Conservation (phyloP, 2,797 vertebrate species). For the Decapterus maruadsi region DNA sequence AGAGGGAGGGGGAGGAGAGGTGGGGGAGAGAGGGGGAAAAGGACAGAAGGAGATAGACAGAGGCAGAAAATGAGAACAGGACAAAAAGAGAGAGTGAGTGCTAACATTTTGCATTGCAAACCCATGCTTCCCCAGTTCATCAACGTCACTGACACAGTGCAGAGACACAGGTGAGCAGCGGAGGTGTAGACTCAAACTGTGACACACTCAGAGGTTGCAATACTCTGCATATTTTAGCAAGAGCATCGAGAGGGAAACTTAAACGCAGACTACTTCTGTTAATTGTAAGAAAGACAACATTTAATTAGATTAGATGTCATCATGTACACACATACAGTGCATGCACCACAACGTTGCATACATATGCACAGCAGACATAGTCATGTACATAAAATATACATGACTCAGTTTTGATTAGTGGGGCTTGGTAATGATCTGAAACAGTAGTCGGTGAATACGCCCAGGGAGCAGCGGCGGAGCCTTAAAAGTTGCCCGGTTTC, state of each 20-base stretch:
- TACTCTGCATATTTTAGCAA: conserved; percentile 14
- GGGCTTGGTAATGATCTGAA: conserved; percentile 76
- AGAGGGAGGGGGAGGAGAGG: conserved; percentile 37
- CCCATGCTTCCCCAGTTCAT: conserved; percentile 59
- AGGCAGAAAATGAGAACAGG: conserved; percentile 45
- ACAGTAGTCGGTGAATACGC: conserved; percentile 69
- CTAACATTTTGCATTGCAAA: conserved; percentile 65
- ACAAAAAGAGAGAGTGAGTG: conserved; percentile 60
- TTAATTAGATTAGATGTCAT: conserved; percentile 40
- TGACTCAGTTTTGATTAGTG: conserved; percentile 79
- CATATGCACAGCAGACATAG: conserved; percentile 50
- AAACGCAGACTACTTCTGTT: conserved; percentile 23
- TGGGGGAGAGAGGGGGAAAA: background rate
- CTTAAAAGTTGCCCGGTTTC: conserved; percentile 59
- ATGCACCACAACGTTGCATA: conserved; percentile 44
- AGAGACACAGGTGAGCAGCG: conserved; percentile 31
- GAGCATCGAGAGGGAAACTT: conserved; percentile 15
- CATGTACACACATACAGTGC: conserved; percentile 25
- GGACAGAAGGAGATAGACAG: conserved; percentile 31
- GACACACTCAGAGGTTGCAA: conserved; percentile 35
- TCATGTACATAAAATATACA: conserved; percentile 59
- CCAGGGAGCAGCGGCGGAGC: conserved; percentile 60
- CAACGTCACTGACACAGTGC: conserved; percentile 66
- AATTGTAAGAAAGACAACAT: conserved; percentile 43
- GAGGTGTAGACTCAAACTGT: conserved; percentile 37